These are phyloP conservation scores for Andrena fulva DNA, from an alignment of 2,888 invertebrate genomes.

Conservation along the genomic window DNA sequence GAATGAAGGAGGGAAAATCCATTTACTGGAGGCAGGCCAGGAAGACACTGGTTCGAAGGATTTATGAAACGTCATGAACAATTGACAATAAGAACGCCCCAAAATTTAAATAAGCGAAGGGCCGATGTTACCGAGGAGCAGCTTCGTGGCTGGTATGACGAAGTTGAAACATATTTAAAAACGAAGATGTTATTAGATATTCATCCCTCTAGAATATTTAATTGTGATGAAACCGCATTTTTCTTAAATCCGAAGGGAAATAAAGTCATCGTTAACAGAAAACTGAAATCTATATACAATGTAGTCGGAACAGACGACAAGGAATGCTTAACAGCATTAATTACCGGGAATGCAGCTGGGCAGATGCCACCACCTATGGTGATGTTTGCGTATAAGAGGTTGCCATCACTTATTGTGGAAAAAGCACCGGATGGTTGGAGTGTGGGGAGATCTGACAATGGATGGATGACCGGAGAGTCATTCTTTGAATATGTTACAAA, in stretches of 20 bases:
- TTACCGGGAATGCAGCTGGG: constrained; percentile 1
- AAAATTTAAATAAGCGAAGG: not conserved
- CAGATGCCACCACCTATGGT: not conserved
- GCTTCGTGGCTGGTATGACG: not conserved
- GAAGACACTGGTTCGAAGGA: not conserved
- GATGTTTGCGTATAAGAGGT: not conserved
- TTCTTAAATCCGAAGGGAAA: constrained; percentile 1
- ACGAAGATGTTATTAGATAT: not conserved
- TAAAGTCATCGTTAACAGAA: not conserved
- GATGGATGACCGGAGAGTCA: constrained; percentile 6
- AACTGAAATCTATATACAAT: not conserved
- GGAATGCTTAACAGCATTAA: not conserved
- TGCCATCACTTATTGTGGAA: not conserved
- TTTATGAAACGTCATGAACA: not conserved
- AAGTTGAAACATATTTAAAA: not conserved
- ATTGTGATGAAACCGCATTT: not conserved
- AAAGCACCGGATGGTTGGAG: not conserved
- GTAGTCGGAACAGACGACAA: not conserved
- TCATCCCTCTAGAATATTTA: not conserved
- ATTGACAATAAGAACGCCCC: not conserved
- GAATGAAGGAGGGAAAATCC: not conserved
- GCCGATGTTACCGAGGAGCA: not conserved
- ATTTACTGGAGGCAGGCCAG: constrained; percentile 2
- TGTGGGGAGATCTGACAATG: not conserved
- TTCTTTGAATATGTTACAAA: constrained; percentile 4